phyloP scores from a whole-genome alignment of 2,113 vertebrate genomes.

The Lichenostomus cassidix region DNA sequence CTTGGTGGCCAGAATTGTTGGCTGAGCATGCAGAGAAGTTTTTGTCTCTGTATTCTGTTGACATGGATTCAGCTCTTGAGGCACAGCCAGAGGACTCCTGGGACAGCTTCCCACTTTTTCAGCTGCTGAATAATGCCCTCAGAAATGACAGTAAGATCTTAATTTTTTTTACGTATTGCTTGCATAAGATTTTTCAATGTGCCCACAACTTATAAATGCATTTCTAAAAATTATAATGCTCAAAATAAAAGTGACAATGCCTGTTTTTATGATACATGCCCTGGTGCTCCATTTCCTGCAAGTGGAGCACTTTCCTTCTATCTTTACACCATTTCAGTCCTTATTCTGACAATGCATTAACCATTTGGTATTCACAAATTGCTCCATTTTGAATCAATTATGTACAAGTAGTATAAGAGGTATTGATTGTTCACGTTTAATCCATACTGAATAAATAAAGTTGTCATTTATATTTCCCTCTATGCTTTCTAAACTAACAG shows the following conservation, averaged over 20 bases:
- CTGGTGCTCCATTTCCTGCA: neutral
- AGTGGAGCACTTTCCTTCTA: neutral
- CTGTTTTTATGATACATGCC: neutral
- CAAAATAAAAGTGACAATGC: neutral
- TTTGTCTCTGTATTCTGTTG: slow-evolving; percentile 87
- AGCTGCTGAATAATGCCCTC: slow-evolving; percentile 94
- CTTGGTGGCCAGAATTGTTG: slow-evolving; percentile 93
- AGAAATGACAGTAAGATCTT: slow-evolving; percentile 85
- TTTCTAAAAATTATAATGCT: neutral
- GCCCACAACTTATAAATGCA: neutral
- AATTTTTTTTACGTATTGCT: neutral
- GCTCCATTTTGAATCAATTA: neutral
- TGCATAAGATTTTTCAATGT: neutral
- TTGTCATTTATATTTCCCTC: neutral
- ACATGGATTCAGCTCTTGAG: slow-evolving; percentile 89
- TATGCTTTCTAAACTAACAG: neutral
- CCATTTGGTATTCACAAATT: neutral
- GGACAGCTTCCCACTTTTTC: slow-evolving; percentile 96
- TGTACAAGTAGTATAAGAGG: neutral
- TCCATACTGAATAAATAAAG: neutral
- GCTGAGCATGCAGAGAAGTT: slow-evolving; percentile 93
- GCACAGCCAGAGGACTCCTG: slow-evolving; percentile 90
- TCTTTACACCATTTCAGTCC: neutral
- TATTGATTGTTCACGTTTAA: neutral
- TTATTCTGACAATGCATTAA: neutral